A percentile compares a stretch with the other conserved stretches of the same genome.
These are phyloP conservation scores for Psittacus erithacus DNA, from an alignment of 2,113 vertebrate species.

Conservation along the genomic window DNA sequence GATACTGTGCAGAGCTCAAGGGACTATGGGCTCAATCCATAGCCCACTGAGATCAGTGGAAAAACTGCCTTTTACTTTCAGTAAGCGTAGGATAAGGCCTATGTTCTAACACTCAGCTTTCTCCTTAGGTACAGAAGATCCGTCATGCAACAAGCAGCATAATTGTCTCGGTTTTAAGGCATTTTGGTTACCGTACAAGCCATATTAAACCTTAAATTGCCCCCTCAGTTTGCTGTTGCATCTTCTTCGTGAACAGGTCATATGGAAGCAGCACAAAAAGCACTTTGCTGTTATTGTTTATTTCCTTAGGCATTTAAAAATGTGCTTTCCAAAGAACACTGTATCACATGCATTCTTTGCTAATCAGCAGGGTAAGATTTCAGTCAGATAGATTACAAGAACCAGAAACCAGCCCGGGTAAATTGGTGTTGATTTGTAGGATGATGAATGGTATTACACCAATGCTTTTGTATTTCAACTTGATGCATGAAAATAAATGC, in stretches of 20 bases:
- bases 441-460: background rate
- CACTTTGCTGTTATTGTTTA: background rate
- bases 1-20: background rate
- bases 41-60: background rate
- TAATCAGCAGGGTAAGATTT: constrained; percentile 46
- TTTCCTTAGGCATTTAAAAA: constrained; percentile 41
- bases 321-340: background rate
- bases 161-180: background rate
- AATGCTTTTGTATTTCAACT: background rate
- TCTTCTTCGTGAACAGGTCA: background rate
- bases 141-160: background rate
- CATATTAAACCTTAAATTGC: background rate
- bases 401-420: background rate
- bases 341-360: constrained; percentile 30
- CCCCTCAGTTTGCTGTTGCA: background rate
- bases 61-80: background rate
- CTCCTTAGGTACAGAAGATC: background rate
- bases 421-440: constrained; percentile 14
- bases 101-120: background rate
- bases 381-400: constrained; percentile 58
- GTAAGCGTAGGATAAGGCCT: background rate
- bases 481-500: background rate
- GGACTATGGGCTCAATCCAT: background rate
- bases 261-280: background rate
- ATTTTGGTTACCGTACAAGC: background rate